Evolutionary conservation across 2,113 vertebrate species (phyloP), one percentile per base, ranked within the genome.

Genomic region (Phalacrocorax aristotelis): DNA sequence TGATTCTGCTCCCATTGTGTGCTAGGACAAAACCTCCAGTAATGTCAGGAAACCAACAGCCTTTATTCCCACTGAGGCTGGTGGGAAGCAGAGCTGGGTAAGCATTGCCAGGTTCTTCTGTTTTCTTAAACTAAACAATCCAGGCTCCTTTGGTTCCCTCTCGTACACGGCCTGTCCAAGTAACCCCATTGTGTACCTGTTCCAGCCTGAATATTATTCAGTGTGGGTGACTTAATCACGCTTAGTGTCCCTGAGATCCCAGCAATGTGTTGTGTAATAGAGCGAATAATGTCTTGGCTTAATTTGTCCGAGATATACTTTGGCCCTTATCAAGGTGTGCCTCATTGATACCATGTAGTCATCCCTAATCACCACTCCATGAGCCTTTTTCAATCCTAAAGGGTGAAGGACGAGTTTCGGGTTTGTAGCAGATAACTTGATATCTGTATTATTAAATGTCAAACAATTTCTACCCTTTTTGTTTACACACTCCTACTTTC

Each of bases 1-100:
- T 94, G 78, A 95, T 95, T 70, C 89, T 93, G 93, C 89, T 95
- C 54, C 89, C 89, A 96, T 97, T 97, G 93, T 97, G n/a, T 85
- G 93, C 77, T 20, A 94, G 46, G 58, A 94, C 95, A 95, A 97
- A 97, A 91, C 83, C 89, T 83, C 54, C 84, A 70, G 69, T 66
- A 95, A 96, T 84, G 75, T 85, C 95, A 97, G 96, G 95, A 97
- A 97, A 66, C 91, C 74, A 87, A 83, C 49, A 79, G 89, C 94
- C 66, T 91, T 87, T 87, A 94, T 92, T 97, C 93, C 93, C 89
- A 97, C 82, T 84, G 97, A 95, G 78, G 91, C 48, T 7, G 58
- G 89, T 97, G 93, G 95, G 96, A 97, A 96, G 96, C 91, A 91
- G 89, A 94, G 42, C 89, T 77, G 89, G 82, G 87, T 94, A 91